Conservation (phyloP, 2,113 vertebrate genomes). For the Pygoscelis adeliae region DNA sequence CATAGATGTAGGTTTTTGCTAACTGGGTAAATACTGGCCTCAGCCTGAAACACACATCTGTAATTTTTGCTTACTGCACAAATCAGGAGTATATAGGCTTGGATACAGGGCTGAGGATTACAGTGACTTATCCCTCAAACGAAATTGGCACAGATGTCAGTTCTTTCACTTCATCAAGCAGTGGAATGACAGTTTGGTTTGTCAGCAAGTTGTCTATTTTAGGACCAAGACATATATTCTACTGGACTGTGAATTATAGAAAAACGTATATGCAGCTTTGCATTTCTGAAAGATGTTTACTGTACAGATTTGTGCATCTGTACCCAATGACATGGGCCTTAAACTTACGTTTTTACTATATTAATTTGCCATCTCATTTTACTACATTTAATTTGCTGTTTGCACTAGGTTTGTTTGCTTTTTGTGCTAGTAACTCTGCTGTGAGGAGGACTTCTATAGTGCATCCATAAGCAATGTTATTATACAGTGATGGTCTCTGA, state of each 20-base stretch:
- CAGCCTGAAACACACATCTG: background rate
- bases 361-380: background rate
- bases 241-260: background rate
- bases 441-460: background rate
- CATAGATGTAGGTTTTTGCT: background rate
- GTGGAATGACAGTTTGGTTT: background rate
- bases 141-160: background rate
- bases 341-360: slow-evolving; percentile 14
- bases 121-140: background rate
- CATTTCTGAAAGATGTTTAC: background rate
- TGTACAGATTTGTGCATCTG: slow-evolving; percentile 6
- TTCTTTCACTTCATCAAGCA: background rate
- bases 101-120: background rate
- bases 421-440: background rate
- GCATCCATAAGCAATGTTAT: background rate
- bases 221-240: background rate
- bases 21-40: background rate
- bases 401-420: background rate
- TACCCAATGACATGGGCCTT: background rate
- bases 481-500: background rate
- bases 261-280: background rate
- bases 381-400: background rate
- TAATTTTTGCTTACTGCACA: background rate
- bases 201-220: slow-evolving; percentile 8
- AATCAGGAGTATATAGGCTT: background rate